Conservation (phyloP, 2,113 vertebrate genomes). For the Mirza zaza region DNA sequence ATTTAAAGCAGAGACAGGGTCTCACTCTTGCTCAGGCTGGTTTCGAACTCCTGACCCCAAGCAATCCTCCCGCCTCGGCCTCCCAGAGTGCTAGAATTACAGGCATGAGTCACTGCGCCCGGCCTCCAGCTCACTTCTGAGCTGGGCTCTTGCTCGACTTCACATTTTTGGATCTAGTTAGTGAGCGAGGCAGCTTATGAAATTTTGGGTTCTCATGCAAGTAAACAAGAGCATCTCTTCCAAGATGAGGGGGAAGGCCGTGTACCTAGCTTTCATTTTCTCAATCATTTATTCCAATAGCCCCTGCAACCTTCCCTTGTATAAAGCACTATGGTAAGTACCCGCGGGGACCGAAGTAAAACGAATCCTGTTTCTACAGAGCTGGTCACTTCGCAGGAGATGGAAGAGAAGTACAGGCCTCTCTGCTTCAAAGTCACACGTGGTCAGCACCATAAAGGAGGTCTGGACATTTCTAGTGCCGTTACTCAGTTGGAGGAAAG, state of each 20-base stretch:
- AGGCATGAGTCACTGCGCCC: too few relatives aligned
- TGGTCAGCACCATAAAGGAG: rapidly evolving
- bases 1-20: too few relatives aligned
- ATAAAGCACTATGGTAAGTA: neutral
- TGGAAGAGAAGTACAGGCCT: rapidly evolving
- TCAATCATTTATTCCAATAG: neutral
- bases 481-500: neutral
- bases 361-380: neutral
- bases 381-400: neutral
- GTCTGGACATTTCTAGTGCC: neutral
- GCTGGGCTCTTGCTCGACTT: neutral
- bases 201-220: neutral
- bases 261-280: neutral
- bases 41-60: too few relatives aligned
- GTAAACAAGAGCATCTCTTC: neutral
- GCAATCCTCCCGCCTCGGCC: too few relatives aligned
- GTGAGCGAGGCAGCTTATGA: too few relatives aligned
- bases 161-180: neutral
- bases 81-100: too few relatives aligned
- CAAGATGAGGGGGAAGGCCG: neutral
- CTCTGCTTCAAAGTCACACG: neutral
- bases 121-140: too few relatives aligned
- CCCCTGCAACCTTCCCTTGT: rapidly evolving
- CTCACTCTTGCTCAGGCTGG: too few relatives aligned
- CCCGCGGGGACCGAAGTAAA: neutral